A percentile compares a stretch with the other conserved stretches of the same genome.
Conservation (phyloP, 37 sponge, comb jelly and placozoan genomes). For the Dysidea cf. avara region DNA sequence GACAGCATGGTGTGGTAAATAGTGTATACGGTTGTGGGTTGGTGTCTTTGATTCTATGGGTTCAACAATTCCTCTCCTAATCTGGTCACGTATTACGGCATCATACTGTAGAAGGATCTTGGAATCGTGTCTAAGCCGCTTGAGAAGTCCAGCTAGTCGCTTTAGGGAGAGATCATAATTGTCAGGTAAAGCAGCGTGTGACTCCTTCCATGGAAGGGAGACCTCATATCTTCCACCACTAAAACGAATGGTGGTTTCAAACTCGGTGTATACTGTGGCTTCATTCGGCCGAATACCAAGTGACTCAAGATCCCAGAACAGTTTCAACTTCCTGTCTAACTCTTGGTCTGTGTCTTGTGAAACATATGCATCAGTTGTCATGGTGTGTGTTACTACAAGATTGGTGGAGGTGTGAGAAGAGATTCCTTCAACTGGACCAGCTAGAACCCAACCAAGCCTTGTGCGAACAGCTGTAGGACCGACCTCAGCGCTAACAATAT, state of each 20-base stretch:
- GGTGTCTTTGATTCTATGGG: constrained; percentile 9
- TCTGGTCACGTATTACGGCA: constrained; percentile 25
- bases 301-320: constrained; percentile 28
- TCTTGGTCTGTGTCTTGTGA: too few species aligned
- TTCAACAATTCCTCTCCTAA: constrained; percentile 10
- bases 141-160: constrained; percentile 13
- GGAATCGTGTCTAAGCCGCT: constrained; percentile 7
- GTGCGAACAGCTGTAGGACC: constrained; percentile 50
- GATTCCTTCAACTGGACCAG: constrained; percentile 15
- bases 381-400: constrained; percentile 17
- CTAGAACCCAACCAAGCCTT: constrained; percentile 53
- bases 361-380: too few species aligned
- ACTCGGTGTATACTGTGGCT: constrained; percentile 18
- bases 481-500: background rate
- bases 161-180: constrained; percentile 12
- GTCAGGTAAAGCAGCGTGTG: too few species aligned
- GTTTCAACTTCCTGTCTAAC: too few species aligned
- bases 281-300: constrained; percentile 13
- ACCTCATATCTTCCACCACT: too few species aligned
- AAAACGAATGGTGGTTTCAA: constrained; percentile 6
- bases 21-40: too few species aligned
- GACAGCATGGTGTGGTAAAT: too few species aligned
- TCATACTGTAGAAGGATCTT: constrained; percentile 15
- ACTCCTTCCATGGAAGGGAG: too few species aligned
- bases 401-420: constrained; percentile 11